Evolutionary conservation across 2,797 vertebrate genomes (phyloP).

Genomic region (Melanotaenia pygmaea): DNA sequence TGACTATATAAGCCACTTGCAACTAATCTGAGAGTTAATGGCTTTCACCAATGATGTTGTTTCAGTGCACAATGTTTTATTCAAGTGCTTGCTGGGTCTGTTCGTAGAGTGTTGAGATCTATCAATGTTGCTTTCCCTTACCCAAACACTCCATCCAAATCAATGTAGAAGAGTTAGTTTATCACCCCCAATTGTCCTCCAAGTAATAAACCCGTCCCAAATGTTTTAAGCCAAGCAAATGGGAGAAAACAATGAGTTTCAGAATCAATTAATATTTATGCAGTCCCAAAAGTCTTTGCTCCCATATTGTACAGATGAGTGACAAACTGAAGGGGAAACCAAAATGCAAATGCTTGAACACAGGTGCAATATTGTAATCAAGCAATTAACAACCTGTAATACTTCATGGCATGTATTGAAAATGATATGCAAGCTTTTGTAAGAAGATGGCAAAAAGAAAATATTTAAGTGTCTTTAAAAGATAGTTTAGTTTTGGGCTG

Average conservation of each 20-base stretch:
- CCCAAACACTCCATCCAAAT: conserved; percentile 63
- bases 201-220: conserved; percentile 43
- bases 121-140: conserved; percentile 71
- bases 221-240: conserved; percentile 54
- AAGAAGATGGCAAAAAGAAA: neutral
- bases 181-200: conserved; percentile 73
- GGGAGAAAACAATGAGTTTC: conserved; percentile 58
- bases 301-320: conserved; percentile 28
- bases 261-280: conserved; percentile 71
- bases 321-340: neutral
- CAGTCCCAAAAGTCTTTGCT: conserved; percentile 44
- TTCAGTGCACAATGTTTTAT: conserved; percentile 65
- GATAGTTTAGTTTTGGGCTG: neutral
- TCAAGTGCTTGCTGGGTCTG: conserved; percentile 52
- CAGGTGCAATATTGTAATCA: neutral
- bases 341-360: neutral
- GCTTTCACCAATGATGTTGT: conserved; percentile 58
- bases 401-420: neutral
- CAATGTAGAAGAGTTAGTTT: conserved; percentile 71
- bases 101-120: conserved; percentile 70
- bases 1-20: conserved; percentile 63
- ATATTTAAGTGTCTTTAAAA: neutral
- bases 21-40: conserved; percentile 69
- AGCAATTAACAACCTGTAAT: neutral
- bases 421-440: neutral